Evolutionary conservation across 92 coral and sea anemone species (phyloP).

Genomic region (Montipora capitata): DNA sequence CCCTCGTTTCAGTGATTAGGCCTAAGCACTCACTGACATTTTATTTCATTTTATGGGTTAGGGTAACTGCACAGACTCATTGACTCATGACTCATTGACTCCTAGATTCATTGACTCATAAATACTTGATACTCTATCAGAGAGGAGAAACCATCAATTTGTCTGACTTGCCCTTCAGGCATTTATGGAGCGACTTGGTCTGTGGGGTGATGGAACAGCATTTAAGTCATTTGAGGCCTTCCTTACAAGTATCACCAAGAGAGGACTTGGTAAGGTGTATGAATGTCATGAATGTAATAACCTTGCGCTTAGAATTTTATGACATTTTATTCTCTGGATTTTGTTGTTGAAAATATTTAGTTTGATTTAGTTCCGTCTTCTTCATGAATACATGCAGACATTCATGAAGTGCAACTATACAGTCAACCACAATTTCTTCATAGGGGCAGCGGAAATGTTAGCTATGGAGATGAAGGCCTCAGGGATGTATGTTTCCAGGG

Average conservation of each 20-base stretch:
- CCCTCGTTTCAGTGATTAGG: too few relatives aligned
- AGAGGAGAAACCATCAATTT: too few relatives aligned
- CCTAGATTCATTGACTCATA: too few relatives aligned
- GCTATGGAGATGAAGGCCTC: constrained; percentile 99
- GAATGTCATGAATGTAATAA: not conserved
- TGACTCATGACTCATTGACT: too few relatives aligned
- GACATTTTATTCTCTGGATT: not conserved
- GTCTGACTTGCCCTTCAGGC: constrained; percentile 73
- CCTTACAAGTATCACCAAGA: constrained; percentile 89
- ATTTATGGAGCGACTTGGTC: constrained; percentile 97
- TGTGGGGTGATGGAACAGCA: constrained; percentile 99
- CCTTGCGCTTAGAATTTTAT: too few relatives aligned
- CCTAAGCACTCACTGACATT: too few relatives aligned
- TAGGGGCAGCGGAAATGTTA: constrained; percentile 99
- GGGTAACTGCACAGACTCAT: too few relatives aligned
- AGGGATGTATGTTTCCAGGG: constrained; percentile 98
- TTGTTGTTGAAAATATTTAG: too few relatives aligned
- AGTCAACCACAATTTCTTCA: not conserved
- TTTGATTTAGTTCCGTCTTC: too few relatives aligned
- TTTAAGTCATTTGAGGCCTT: constrained; percentile 94
- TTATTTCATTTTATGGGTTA: too few relatives aligned
- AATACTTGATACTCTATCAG: too few relatives aligned
- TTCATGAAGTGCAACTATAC: not conserved
- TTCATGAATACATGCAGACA: too few relatives aligned
- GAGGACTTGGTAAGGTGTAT: constrained; percentile 89